Evolutionary conservation across 2,888 invertebrate species (phyloP), one percentile per base, ranked within the genome.

Genomic region (Apamea anceps): DNA sequence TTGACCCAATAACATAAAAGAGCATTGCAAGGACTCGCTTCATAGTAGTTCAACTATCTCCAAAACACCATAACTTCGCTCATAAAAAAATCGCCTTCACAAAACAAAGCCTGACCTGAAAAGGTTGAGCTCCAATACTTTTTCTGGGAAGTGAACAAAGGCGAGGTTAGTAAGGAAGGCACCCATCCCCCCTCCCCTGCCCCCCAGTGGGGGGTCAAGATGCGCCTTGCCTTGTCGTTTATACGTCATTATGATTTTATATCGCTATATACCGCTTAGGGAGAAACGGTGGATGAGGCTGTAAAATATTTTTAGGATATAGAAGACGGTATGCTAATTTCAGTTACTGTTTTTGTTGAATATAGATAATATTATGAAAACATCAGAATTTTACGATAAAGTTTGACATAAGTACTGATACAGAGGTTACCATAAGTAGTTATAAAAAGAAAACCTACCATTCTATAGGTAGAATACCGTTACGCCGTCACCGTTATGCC

Each of bases 131-230:
- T 86, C 86, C 77, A 85, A 81, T 88, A 90, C 88, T 90, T 90
- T 89, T 89, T 90, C 90, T 89, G 87, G 75, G 79, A 79, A 82
- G 72, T 82, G 93, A 94, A 95, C 94, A 94, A 94, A 94, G 93
- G 93, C 91, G 88, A 87, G 82, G 88, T 87, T 91, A 88, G 90
- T 88, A 92, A 93, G 93, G 93, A 93, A 92, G 92, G 90, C 91
- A 85, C 86, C 82, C 72, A 80, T 78, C 66, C 85, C 82, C 79
- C 77, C 82, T 79, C 75, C 67, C 75, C 67, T 60, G 15, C 62
- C n/a, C 60, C 74, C 72, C 65, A 65, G 54, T 78, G 83, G 90
- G 90, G 87, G 80, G 85, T 78, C 82, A 88, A 87, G 89, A 90
- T 88, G 87, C 88, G 88, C 77, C 73, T 77, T 81, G 89, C 87